Percentiles rank a stretch among this genome's conserved stretches.
Evolutionary conservation across 2,888 invertebrate genomes (phyloP).

Genomic region (Periphyllus acericola): DNA sequence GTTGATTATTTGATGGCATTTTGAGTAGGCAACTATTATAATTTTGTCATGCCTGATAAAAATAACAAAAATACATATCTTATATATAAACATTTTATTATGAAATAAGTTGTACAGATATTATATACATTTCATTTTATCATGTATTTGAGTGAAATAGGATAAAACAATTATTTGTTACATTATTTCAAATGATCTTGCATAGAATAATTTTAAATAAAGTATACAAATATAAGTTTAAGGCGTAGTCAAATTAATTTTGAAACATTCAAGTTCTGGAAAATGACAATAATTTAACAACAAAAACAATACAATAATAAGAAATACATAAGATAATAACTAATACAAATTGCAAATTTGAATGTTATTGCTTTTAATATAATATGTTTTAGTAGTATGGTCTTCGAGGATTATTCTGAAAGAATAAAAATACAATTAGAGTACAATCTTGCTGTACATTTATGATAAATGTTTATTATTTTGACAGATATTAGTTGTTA

Average conservation of each 20-base stretch:
- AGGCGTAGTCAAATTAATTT: background rate
- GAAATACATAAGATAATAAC: conserved; percentile 1
- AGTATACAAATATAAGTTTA: background rate
- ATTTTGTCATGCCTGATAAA: too few relatives aligned
- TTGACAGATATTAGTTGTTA: too few relatives aligned
- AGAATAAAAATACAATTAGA: conserved; percentile 66
- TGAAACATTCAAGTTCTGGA: background rate
- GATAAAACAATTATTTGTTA: conserved; percentile 1
- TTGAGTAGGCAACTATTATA: too few relatives aligned
- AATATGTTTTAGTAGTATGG: conserved; percentile 78
- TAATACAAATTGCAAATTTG: conserved; percentile 16
- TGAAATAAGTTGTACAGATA: conserved; percentile 3
- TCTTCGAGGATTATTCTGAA: conserved; percentile 87
- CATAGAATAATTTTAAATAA: background rate
- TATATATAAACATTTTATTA: background rate
- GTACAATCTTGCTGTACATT: background rate
- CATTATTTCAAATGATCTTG: background rate
- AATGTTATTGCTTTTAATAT: conserved; percentile 21
- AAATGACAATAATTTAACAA: conserved; percentile 15
- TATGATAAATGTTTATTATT: background rate
- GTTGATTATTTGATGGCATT: too few relatives aligned
- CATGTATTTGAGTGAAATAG: background rate
- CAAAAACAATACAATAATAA: background rate
- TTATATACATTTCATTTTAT: background rate
- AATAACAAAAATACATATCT: background rate